A percentile compares a stretch with the other conserved stretches of the same genome.
phyloP scores from a whole-genome alignment of 2,113 vertebrate species.

The Embiotoca jacksoni region DNA sequence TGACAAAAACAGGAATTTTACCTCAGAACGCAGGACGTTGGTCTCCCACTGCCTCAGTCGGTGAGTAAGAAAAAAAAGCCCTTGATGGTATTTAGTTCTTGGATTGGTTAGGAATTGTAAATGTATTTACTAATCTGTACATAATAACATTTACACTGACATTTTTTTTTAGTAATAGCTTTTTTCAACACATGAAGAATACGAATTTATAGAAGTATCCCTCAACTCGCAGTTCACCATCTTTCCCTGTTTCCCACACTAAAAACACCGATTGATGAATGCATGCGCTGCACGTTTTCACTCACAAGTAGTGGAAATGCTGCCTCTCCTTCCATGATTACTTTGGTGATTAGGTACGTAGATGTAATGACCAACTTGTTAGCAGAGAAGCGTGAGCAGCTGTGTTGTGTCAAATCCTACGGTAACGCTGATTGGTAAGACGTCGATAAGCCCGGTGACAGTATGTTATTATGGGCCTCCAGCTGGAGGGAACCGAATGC shows the following conservation, averaged over 20 bases:
- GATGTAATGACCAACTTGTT: conserved; percentile 19
- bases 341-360: not conserved
- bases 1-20: no score
- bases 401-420: conserved; percentile 47
- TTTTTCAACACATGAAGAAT: not conserved
- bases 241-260: not conserved
- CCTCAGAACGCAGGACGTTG: no score
- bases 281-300: not conserved
- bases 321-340: conserved; percentile 2
- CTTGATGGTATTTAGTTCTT: no score
- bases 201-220: not conserved
- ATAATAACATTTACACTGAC: no score
- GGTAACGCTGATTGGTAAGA: conserved; percentile 33
- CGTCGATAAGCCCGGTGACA: conserved; percentile 22
- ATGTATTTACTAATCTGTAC: not conserved
- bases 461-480: conserved; percentile 29
- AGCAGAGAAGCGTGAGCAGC: conserved; percentile 50
- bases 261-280: not conserved
- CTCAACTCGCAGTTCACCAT: not conserved
- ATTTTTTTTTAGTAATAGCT: no score
- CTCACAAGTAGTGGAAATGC: conserved; percentile 4
- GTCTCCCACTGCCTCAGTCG: no score
- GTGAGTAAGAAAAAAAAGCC: no score
- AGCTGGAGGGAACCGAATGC: conserved; percentile 40
- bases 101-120: no score